Base-by-base conservation (phyloP, 2,113 vertebrate genomes). In the Alaudala cheleensis region DNA sequence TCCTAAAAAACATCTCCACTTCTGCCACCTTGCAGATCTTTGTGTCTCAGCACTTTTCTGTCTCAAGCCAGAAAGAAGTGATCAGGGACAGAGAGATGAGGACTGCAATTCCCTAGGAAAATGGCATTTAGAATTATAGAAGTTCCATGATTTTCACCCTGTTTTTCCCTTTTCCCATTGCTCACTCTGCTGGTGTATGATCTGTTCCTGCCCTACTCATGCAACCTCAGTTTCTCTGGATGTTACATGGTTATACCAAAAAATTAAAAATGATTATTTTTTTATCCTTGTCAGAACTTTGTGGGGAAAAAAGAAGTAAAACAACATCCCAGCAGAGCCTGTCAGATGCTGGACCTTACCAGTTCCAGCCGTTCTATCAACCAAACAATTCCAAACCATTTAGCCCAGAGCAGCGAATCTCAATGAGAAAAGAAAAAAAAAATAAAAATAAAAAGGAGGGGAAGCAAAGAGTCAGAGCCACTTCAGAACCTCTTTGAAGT, bases 301-400 rank as follows among this genome's bases (percentile, higher is more conserved):
- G 0, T 42, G 22, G 11, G 37, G n/a, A 39, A 80, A 80, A 82
- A 89, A n/a, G 10, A 69, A 84, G 40, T 26, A 37, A 45, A 61
- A 20, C 34, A 62, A 64, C n/a, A 56, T 45, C 53, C 21, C 3
- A 66, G 44, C 31, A 91, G 51, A 91, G 51, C 53, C 56, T 87
- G 51, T 84, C 77, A 61, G 24, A 88, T 73, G 79, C 79, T 84
- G 88, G 85, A 50, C 72, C 49, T 81, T 73, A 93, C 79, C 71
- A 81, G 90, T 95, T 96, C 74, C 90, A 93, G 71, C 81, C 94
- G 64, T 90, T 91, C 70, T 82, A 62, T 94, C 81, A 85, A 28
- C 79, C 51, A 94, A 88, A 88, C n/a, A 23, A 78, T 95, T 86
- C 60, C 81, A 96, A 92, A 47, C 51, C 37, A 29, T 78, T 90